Base-by-base conservation (phyloP, 1,140 invertebrate genomes). In the Mycetomoellerius zeteki region DNA sequence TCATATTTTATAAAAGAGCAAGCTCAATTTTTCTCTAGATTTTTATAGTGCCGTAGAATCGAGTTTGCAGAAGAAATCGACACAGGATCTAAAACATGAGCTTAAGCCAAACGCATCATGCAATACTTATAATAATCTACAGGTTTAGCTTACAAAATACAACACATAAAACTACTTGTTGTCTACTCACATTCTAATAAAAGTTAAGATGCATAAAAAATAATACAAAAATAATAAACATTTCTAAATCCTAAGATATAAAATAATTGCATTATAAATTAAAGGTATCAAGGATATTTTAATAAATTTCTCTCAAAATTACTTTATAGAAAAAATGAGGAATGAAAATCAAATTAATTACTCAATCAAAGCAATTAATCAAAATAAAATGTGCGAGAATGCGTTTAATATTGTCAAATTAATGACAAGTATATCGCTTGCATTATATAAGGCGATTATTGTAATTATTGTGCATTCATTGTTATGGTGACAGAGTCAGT, bases 11-110 rank as follows among this genome's bases (percentile, higher is more conserved):
- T 84, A 81, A 89, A 65, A 50, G 67, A 87, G 47, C 56, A 77
- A 85, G 33, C 78, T 30, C 47, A 71, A 7, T 73, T 88, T 85
- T 88, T 85, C 16, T 60, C 88, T 82, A 87, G 10, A 85, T 75
- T 84, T 80, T 71, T 82, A 84, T 43, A 64, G 50, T 84, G 43
- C 33, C 52, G 73, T 73, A 87, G 10, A 43, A 50, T 89, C 87
- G 92, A 94, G 93, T 91, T 93, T 92, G 93, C 93, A 93, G 93
- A 94, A 94, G 93, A 94, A 94, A 93, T 93, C 88, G 93, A 93
- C 86, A 92, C 90, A 91, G 89, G 85, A 78, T 90, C 91, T 86
- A 76, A 86, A 86, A 90, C n/a, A 75, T 85, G 58, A 27, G 43
- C 21, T 56, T 71, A 77, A 86, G 14, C 56, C 85, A 67, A 85